A percentile compares a stretch with the other conserved stretches of the same genome.
phyloP scores from a whole-genome alignment of 2,113 vertebrate genomes.

The Zeus faber region DNA sequence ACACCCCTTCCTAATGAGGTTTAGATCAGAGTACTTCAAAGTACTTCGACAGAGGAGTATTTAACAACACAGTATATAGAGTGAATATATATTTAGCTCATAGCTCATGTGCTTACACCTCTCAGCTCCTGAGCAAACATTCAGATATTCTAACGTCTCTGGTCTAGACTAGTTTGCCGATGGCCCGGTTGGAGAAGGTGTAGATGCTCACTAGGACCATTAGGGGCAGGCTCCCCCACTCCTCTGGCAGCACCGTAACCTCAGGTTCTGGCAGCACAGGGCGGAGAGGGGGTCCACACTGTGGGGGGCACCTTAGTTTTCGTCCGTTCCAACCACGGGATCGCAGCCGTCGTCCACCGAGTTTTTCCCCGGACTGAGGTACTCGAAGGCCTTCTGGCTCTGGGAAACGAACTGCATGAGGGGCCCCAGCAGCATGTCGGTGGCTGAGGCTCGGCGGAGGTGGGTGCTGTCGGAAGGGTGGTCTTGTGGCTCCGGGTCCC shows the following conservation, averaged over 20 bases:
- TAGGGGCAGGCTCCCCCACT: slow-evolving; percentile 6
- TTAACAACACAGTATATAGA: no score
- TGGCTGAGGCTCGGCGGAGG: slow-evolving; percentile 50
- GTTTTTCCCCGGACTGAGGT: slow-evolving; percentile 53
- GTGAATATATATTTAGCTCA: no score
- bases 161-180: background rate
- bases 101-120: background rate
- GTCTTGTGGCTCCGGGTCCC: slow-evolving; percentile 15
- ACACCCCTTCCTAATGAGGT: no score
- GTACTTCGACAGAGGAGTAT: no score
- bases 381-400: slow-evolving; percentile 70
- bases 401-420: slow-evolving; percentile 69
- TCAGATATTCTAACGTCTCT: no score
- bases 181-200: background rate
- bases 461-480: background rate
- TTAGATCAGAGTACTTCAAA: no score
- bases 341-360: slow-evolving; percentile 11
- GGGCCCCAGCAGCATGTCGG: slow-evolving; percentile 60
- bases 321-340: background rate
- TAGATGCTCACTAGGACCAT: slow-evolving; percentile 11
- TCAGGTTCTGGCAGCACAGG: background rate
- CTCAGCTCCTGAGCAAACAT: no score
- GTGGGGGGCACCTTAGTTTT: slow-evolving; percentile 12
- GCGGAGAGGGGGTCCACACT: background rate
- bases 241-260: background rate